phyloP scores from a whole-genome alignment of 2,113 vertebrate species.

The Mobula birostris region DNA sequence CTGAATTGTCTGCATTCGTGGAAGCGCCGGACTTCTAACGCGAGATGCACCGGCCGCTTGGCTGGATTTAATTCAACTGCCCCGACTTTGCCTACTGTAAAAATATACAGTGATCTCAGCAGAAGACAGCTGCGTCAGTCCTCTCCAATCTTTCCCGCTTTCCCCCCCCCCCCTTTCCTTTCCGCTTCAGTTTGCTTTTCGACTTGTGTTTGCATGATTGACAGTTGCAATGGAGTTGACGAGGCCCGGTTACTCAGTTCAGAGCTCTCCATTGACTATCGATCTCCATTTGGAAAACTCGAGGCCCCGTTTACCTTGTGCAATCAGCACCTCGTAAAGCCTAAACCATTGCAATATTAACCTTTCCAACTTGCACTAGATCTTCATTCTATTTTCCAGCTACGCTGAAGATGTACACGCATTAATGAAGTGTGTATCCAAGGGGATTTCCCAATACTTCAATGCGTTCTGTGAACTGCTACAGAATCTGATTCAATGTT shows the following conservation, averaged over 20 bases:
- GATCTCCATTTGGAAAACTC: neutral
- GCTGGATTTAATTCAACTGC: neutral
- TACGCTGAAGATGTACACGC: neutral
- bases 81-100: neutral
- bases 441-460: neutral
- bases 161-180: neutral
- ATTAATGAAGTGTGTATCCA: neutral
- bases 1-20: neutral
- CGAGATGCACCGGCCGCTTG: neutral
- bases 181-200: neutral
- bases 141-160: neutral
- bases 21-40: neutral
- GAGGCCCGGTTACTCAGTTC: neutral
- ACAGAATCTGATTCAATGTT: neutral
- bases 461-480: neutral
- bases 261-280: neutral
- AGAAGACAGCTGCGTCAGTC: neutral
- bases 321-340: neutral
- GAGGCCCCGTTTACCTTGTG: neutral
- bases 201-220: neutral
- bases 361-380: neutral
- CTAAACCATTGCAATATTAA: neutral
- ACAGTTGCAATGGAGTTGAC: neutral
- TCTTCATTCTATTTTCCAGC: neutral
- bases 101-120: neutral